Percentiles rank a stretch among this genome's conserved stretches.
These are phyloP conservation scores for Chloromyia formosa DNA, from an alignment of 2,888 invertebrate species.

Conservation along the genomic window DNA sequence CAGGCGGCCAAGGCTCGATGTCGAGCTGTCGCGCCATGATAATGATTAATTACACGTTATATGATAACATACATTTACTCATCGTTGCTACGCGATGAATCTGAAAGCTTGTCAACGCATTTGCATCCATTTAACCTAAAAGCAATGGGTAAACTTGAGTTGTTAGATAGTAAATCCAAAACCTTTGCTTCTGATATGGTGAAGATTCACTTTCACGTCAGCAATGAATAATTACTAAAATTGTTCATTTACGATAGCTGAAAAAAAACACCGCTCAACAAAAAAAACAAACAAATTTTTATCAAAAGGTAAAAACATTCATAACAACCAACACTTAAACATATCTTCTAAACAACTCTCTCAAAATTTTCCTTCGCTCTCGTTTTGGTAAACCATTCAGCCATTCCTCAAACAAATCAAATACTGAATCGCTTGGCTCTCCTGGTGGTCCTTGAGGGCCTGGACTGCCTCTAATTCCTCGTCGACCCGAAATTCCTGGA, in stretches of 20 bases:
- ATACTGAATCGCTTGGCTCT: background rate
- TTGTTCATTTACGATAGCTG: background rate
- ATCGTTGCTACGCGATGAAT: too few species aligned
- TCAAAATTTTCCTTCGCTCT: background rate
- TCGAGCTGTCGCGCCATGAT: too few species aligned
- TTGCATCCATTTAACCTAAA: too few species aligned
- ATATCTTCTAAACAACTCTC: background rate
- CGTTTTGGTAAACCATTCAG: background rate
- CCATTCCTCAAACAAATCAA: conserved; percentile 7
- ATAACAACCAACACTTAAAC: conserved; percentile 1
- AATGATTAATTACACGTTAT: too few species aligned
- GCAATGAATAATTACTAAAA: too few species aligned
- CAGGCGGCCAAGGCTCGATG: too few species aligned
- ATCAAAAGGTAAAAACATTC: background rate
- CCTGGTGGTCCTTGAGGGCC: conserved; percentile 24
- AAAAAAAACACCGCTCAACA: background rate
- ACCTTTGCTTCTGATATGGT: too few species aligned
- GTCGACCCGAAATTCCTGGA: background rate
- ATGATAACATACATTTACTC: too few species aligned
- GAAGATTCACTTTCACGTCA: too few species aligned
- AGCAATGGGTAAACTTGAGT: too few species aligned
- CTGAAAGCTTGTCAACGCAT: too few species aligned
- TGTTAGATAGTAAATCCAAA: too few species aligned
- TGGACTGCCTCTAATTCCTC: background rate
- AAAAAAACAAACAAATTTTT: background rate